Percentiles rank a stretch among this genome's conserved stretches.
phyloP scores from a whole-genome alignment of 2,113 vertebrate species.

The Aphyosemion australe region DNA sequence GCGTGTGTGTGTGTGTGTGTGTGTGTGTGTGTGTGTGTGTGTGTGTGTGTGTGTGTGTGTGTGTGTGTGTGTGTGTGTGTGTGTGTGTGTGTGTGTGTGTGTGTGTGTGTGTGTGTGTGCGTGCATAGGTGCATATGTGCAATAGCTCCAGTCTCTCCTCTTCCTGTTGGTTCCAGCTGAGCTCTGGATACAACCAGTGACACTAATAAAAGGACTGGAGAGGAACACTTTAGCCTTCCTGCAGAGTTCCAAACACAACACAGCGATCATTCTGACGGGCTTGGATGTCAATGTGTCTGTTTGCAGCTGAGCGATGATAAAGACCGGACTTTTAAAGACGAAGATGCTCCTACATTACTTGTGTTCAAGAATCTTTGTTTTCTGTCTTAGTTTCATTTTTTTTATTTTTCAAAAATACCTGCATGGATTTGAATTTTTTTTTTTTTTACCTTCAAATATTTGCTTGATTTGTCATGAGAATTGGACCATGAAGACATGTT shows the following conservation, averaged over 20 bases:
- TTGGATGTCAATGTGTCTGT: conserved; percentile 3
- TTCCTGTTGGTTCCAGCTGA: conserved; percentile 27
- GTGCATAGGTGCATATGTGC: conserved; percentile 40
- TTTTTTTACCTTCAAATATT: conserved; percentile 33
- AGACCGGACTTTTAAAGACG: conserved; percentile 26
- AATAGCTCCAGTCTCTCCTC: conserved; percentile 47
- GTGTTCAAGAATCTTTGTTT: conserved; percentile 38
- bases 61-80: conserved; percentile 23
- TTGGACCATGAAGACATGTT: conserved; percentile 38
- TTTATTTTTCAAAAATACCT: conserved; percentile 39
- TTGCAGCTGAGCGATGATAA: conserved; percentile 2
- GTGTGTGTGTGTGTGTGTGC: too few relatives aligned
- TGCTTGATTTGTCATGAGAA: conserved; percentile 33
- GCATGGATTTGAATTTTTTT: conserved; percentile 66
- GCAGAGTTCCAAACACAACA: conserved; percentile 17
- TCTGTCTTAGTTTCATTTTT: accelerated
- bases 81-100: conserved; percentile 28
- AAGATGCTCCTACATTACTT: conserved; percentile 23
- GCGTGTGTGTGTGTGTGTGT: conserved; percentile 28
- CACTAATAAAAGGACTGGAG: conserved; percentile 35
- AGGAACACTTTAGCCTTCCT: conserved; percentile 25
- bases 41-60: conserved; percentile 21
- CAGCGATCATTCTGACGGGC: conserved; percentile 33
- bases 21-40: conserved; percentile 23
- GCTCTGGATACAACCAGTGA: conserved; percentile 28